Percentiles rank a stretch among this genome's conserved stretches.
Conservation (phyloP, 1,140 invertebrate genomes). For the Drosophila truncata region DNA sequence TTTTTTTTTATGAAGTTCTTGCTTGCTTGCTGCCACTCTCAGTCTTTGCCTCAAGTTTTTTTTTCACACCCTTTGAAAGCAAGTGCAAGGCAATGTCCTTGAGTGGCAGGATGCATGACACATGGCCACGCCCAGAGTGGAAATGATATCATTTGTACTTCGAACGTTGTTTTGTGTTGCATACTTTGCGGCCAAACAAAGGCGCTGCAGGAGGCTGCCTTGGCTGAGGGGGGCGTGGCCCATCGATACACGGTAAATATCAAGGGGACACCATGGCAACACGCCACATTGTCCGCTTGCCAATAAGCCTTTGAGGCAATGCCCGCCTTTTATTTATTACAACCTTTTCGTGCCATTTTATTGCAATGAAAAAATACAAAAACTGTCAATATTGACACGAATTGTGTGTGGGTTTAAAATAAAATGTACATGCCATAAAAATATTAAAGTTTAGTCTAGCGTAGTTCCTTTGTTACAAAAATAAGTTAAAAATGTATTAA, state of each 20-base stretch:
- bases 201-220: constrained; percentile 17
- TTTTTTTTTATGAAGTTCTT: background rate
- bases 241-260: background rate
- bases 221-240: constrained; percentile 20
- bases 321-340: background rate
- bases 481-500: background rate
- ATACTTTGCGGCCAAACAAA: constrained; percentile 42
- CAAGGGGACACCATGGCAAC: constrained; percentile 3
- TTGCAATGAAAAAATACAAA: background rate
- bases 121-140: constrained; percentile 41
- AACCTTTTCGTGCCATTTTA: background rate
- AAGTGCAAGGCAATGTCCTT: constrained; percentile 15
- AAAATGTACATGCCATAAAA: background rate
- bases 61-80: constrained; percentile 35
- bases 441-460: background rate
- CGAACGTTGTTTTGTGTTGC: constrained; percentile 34
- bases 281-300: background rate
- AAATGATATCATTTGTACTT: constrained; percentile 50
- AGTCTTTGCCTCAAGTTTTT: constrained; percentile 31
- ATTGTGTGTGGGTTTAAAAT: background rate
- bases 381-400: background rate
- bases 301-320: constrained; percentile 8
- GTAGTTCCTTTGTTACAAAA: background rate
- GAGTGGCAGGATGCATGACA: constrained; percentile 42
- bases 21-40: constrained; percentile 9